Evolutionary conservation across 1,140 invertebrate genomes (phyloP).

Genomic region (Drosophila suzukii): DNA sequence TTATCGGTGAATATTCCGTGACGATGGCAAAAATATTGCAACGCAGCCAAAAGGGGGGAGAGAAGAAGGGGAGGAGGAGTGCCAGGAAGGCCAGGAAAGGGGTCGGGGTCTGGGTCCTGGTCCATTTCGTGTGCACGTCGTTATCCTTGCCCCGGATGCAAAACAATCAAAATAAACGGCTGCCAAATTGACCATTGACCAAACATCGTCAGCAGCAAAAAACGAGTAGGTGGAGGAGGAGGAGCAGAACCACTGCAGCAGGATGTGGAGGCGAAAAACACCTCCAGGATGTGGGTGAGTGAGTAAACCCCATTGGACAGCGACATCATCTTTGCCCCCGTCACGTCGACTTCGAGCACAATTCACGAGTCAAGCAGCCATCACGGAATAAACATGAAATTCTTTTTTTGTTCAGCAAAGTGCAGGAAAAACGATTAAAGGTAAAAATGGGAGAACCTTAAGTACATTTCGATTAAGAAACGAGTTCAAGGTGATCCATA

Average conservation of each 20-base stretch:
- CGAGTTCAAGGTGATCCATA: neutral
- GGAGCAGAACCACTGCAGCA: neutral
- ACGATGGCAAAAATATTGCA: conserved; percentile 60
- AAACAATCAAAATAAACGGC: conserved; percentile 84
- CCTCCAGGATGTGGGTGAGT: neutral
- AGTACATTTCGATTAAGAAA: conserved; percentile 4
- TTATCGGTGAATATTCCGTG: conserved; percentile 74
- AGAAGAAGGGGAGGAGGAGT: neutral
- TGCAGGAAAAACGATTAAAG: conserved; percentile 14
- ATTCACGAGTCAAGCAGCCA: conserved; percentile 46
- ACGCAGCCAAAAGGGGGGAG: conserved; percentile 14
- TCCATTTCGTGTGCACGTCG: conserved; percentile 73
- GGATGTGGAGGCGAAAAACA: conserved; percentile 1
- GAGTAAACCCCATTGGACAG: neutral
- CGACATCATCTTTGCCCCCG: conserved; percentile 54
- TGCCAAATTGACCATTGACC: conserved; percentile 84
- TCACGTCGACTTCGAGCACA: conserved; percentile 60
- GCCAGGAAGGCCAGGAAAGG: conserved; percentile 10
- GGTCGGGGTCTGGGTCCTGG: conserved; percentile 45
- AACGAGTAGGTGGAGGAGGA: conserved; percentile 1
- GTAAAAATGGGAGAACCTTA: conserved; percentile 1
- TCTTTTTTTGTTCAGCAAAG: conserved; percentile 22
- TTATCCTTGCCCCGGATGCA: conserved; percentile 79
- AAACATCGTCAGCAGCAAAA: conserved; percentile 68
- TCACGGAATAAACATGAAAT: conserved; percentile 35